phyloP scores from a whole-genome alignment of 1,140 invertebrate genomes.

The Aphis craccivora region DNA sequence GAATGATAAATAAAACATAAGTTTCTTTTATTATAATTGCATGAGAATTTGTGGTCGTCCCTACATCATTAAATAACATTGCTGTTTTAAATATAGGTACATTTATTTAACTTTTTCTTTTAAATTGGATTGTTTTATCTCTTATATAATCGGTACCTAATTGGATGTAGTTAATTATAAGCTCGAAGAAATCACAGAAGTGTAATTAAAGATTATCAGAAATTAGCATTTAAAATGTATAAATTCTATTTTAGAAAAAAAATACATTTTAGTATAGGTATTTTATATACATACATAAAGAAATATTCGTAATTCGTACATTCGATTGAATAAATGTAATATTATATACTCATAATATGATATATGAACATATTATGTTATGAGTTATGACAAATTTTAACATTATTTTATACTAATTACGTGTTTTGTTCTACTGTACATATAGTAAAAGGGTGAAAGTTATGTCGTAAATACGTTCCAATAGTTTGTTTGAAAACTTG shows the following conservation, averaged over 20 bases:
- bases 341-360: neutral
- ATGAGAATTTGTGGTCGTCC: neutral
- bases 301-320: neutral
- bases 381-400: neutral
- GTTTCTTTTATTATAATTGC: constrained; percentile 16
- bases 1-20: neutral
- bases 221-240: neutral
- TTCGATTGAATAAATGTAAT: neutral
- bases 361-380: too few species aligned
- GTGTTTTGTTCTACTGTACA: neutral
- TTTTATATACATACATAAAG: neutral
- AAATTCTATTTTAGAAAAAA: neutral
- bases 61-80: neutral
- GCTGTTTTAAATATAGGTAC: neutral
- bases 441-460: neutral
- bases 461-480: neutral
- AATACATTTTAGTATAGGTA: neutral
- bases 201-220: neutral
- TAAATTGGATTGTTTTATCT: neutral
- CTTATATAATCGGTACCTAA: neutral
- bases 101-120: constrained; percentile 27
- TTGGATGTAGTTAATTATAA: constrained; percentile 19
- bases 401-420: neutral
- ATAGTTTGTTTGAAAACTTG: neutral
- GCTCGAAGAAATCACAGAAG: neutral